phyloP scores from a whole-genome alignment of 2,797 vertebrate genomes.

The Melanotaenia maccullochi region DNA sequence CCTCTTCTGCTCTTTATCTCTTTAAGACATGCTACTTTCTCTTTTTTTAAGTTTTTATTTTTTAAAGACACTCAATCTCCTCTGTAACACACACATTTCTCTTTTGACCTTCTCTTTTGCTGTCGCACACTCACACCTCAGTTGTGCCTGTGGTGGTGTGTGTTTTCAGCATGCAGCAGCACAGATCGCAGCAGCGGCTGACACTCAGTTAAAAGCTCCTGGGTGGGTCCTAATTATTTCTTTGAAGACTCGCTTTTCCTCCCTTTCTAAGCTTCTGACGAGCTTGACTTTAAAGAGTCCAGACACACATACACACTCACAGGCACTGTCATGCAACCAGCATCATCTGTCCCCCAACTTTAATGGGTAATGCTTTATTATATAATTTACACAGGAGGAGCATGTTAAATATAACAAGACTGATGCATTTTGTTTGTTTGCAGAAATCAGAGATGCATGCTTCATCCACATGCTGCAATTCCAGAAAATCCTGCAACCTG shows the following conservation, averaged over 20 bases:
- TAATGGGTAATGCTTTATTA: constrained; percentile 38
- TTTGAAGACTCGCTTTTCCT: constrained; percentile 78
- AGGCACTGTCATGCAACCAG: constrained; percentile 30
- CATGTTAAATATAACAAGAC: constrained; percentile 1
- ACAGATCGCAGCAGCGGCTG: constrained; percentile 37
- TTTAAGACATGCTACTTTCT: neutral
- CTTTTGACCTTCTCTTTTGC: neutral
- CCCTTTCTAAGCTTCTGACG: constrained; percentile 70
- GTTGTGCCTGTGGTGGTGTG: constrained; percentile 25
- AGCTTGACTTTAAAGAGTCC: constrained; percentile 68
- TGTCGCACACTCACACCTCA: constrained; percentile 35
- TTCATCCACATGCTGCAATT: neutral
- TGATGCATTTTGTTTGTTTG: neutral
- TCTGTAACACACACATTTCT: constrained; percentile 5
- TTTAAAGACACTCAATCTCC: neutral
- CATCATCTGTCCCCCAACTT: constrained; percentile 52
- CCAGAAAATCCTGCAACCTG: neutral
- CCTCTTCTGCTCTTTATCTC: neutral
- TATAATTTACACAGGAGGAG: constrained; percentile 8
- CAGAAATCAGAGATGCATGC: neutral
- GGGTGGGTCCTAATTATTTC: constrained; percentile 75
- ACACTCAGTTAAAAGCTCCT: constrained; percentile 67
- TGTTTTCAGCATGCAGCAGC: constrained; percentile 46
- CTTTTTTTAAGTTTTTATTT: neutral
- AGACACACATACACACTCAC: constrained; percentile 41